phyloP scores from a whole-genome alignment of 2,797 vertebrate species.

The Melanotaenia nigrans region DNA sequence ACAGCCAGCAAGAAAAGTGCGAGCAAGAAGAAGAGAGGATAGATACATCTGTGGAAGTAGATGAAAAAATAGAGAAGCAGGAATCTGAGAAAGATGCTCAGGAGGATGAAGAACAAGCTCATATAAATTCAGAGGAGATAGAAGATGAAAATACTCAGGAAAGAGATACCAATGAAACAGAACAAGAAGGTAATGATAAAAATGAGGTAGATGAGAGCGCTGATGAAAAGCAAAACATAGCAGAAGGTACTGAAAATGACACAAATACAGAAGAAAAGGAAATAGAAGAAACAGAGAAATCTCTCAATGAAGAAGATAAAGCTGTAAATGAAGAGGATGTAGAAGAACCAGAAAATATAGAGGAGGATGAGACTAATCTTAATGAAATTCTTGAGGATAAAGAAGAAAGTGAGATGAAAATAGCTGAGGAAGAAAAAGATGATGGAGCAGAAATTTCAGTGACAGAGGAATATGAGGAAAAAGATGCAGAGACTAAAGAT shows the following conservation, averaged over 20 bases:
- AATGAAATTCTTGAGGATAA: conserved; percentile 26
- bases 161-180: conserved; percentile 13
- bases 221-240: conserved; percentile 20
- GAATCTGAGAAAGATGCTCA: conserved; percentile 26
- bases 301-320: conserved; percentile 11
- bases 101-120: conserved; percentile 28
- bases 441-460: conserved; percentile 29
- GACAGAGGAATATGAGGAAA: conserved; percentile 12
- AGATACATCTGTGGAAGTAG: conserved; percentile 19
- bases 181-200: conserved; percentile 28
- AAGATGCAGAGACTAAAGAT: conserved; percentile 11
- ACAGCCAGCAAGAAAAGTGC: conserved; percentile 5
- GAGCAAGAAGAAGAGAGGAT: conserved; percentile 26
- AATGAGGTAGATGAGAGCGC: conserved; percentile 24
- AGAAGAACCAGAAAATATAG: conserved; percentile 27
- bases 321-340: conserved; percentile 21
- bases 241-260: conserved; percentile 17
- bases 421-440: conserved; percentile 22
- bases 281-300: conserved; percentile 42
- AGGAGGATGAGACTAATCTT: conserved; percentile 15
- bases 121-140: conserved; percentile 13
- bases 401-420: conserved; percentile 3
- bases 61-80: conserved; percentile 25
- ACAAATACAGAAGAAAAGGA: conserved; percentile 24
- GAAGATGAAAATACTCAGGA: conserved; percentile 16